Conservation (phyloP, 2,797 vertebrate genomes). For the Paedocypris micromegethes region DNA sequence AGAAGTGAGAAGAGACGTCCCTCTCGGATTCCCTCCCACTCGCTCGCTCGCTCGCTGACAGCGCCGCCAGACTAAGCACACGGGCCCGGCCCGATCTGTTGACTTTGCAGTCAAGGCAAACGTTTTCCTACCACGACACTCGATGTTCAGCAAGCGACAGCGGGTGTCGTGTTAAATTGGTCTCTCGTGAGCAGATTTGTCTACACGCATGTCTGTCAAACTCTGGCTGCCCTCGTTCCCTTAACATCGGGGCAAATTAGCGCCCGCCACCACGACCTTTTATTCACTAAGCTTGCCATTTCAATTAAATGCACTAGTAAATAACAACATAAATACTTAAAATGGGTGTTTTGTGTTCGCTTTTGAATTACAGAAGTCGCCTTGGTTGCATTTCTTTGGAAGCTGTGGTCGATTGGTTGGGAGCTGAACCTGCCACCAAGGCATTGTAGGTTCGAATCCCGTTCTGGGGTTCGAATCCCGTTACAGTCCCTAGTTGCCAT, state of each 20-base stretch:
- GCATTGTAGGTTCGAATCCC: no score
- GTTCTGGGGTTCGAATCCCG: no score
- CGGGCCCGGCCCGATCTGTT: slow-evolving; percentile 40
- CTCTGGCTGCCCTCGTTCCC: slow-evolving; percentile 2
- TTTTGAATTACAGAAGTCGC: no score
- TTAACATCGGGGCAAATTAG: slow-evolving; percentile 5
- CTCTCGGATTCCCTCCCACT: slow-evolving; percentile 25
- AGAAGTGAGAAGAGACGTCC: slow-evolving; percentile 20
- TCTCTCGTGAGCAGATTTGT: slow-evolving; percentile 10
- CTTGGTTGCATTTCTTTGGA: no score
- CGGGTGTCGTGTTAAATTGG: slow-evolving; percentile 6
- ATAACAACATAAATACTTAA: no score
- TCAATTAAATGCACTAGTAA: no score
- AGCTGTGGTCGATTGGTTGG: no score
- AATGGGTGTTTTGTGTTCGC: no score
- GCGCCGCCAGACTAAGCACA: slow-evolving; percentile 29
- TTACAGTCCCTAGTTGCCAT: no score
- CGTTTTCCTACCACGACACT: slow-evolving; percentile 24
- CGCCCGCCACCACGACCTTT: background rate
- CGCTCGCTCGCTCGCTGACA: slow-evolving; percentile 31
- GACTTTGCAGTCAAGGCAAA: slow-evolving; percentile 32
- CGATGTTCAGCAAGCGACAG: slow-evolving; percentile 6
- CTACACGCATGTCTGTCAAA: slow-evolving; percentile 11
- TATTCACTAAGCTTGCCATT: no score
- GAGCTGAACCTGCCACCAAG: no score